Evolutionary conservation across 2,888 invertebrate genomes (phyloP).

Genomic region (Hirtodrosophila cameraria): DNA sequence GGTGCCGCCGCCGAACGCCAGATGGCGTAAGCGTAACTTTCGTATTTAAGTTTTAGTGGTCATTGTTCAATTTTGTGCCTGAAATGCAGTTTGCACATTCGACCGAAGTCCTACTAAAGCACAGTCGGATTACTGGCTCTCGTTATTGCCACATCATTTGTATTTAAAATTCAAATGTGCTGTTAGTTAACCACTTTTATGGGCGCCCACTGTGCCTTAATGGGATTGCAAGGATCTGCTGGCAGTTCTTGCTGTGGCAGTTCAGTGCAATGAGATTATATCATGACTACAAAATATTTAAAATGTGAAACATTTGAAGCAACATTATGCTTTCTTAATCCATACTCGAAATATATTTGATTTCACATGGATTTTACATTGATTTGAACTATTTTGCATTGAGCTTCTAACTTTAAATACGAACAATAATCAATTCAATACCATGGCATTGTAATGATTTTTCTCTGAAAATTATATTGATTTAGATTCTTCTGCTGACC

Average conservation of each 20-base stretch:
- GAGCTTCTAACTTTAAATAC: not conserved
- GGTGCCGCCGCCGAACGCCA: constrained; percentile 15
- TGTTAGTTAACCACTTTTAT: constrained; percentile 61
- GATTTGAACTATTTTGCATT: not conserved
- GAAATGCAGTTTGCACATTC: constrained; percentile 4
- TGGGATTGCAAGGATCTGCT: constrained; percentile 8
- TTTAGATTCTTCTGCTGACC: constrained; percentile 16
- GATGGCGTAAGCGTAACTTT: constrained; percentile 53
- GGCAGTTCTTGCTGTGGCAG: too few relatives aligned
- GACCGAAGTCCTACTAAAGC: constrained; percentile 3
- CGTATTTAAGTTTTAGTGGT: constrained; percentile 57
- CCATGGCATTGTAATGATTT: constrained; percentile 27
- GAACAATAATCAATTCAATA: constrained; percentile 23
- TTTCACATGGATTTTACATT: constrained; percentile 1
- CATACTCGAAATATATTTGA: not conserved
- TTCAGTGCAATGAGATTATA: too few relatives aligned
- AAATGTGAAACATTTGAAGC: too few relatives aligned
- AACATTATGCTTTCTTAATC: not conserved
- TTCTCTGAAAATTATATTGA: not conserved
- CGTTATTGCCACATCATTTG: constrained; percentile 59
- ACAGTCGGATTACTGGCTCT: constrained; percentile 3
- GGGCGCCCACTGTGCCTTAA: constrained; percentile 37
- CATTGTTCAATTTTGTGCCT: constrained; percentile 48
- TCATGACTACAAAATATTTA: too few relatives aligned
- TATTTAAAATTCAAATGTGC: constrained; percentile 68